Evolutionary conservation across 1,140 invertebrate genomes (phyloP), one percentile per base, ranked within the genome.

Genomic region (Zaprionus davidi): DNA sequence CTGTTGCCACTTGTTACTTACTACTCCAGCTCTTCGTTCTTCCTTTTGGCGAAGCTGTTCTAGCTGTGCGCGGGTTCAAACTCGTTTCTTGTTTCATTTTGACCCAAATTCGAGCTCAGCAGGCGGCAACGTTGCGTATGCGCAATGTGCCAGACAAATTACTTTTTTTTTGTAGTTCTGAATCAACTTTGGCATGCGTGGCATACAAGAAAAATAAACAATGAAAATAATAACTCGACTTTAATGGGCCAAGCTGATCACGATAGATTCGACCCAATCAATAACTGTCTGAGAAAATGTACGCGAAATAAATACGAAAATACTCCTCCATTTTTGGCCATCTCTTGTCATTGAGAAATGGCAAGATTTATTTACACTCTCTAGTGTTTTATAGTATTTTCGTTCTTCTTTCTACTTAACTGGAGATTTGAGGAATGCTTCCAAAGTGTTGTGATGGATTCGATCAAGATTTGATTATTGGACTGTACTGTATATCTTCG

Each of bases 91-190:
- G 12, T 15, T 41, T 1, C 34, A 22, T 36, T 11, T 76, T 71
- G 73, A 71, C 73, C 73, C 44, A 76, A 76, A 71, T 76, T 5
- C 63, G 3, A 11, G 55, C 17, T 2, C 15, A 31, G 41, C 59
- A 22, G 38, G 13, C 34, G 41, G 53, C 34, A 5, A 76, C 26
- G 68, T 34, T 57, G 59, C 73, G 67, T 76, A 76, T 76, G 41
- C 59, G 73, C 58, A 59, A 76, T 76, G 15, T 59, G 26, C 15
- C 5, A 36, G 44, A 65, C 51, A 65, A 65, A 55, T 26, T 26
- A 6, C 17, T 63, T 34, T 13, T 34, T 49, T 24, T 17, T 63
- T 49, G 41, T 46, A 17, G 17, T 49, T 63, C 44, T 63, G 26
- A 17, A 46, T 41, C 38, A 22, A 22, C 22, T 51, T 22, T 9